Evolutionary conservation across 1,140 invertebrate genomes (phyloP).

Genomic region (Drosophila jambulina): DNA sequence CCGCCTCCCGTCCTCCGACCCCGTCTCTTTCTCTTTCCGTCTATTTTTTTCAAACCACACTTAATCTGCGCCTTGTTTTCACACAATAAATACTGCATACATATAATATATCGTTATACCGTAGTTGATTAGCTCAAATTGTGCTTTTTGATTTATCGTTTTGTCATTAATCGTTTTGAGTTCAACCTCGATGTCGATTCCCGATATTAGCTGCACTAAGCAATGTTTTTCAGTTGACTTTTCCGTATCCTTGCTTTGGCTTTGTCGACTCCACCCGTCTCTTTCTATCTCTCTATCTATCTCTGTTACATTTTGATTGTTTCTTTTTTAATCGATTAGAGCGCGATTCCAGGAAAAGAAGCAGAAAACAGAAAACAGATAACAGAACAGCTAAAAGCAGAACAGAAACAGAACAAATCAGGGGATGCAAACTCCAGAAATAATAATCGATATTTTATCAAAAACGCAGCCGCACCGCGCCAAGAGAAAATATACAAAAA

Average conservation of each 20-base stretch:
- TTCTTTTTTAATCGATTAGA: slow-evolving; percentile 23
- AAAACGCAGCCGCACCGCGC: slow-evolving; percentile 54
- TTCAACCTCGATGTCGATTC: slow-evolving; percentile 1
- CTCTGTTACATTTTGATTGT: slow-evolving; percentile 13
- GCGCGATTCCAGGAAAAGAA: slow-evolving; percentile 39
- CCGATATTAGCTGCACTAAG: slow-evolving; percentile 32
- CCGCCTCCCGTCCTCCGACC: slow-evolving; percentile 8
- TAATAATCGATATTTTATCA: slow-evolving; percentile 83
- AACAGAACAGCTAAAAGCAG: slow-evolving; percentile 15
- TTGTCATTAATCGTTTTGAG: slow-evolving; percentile 3
- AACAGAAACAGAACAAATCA: slow-evolving; percentile 46
- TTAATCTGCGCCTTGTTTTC: slow-evolving; percentile 46
- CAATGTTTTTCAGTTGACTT: slow-evolving; percentile 19
- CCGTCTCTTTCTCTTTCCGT: slow-evolving; percentile 22
- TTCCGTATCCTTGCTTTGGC: slow-evolving; percentile 37
- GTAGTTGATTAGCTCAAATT: slow-evolving; percentile 42
- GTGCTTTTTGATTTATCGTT: slow-evolving; percentile 25
- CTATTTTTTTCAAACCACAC: slow-evolving; percentile 28
- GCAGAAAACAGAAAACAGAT: slow-evolving; percentile 11
- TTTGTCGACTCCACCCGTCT: slow-evolving; percentile 35
- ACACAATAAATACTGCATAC: slow-evolving; percentile 47
- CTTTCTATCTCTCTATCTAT: slow-evolving; percentile 14
- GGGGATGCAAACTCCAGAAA: slow-evolving; percentile 74
- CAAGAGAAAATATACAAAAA: slow-evolving; percentile 3
- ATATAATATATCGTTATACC: slow-evolving; percentile 35